Evolutionary conservation across 2,888 invertebrate genomes (phyloP).

Genomic region (Xanthorhoe spadicearia): DNA sequence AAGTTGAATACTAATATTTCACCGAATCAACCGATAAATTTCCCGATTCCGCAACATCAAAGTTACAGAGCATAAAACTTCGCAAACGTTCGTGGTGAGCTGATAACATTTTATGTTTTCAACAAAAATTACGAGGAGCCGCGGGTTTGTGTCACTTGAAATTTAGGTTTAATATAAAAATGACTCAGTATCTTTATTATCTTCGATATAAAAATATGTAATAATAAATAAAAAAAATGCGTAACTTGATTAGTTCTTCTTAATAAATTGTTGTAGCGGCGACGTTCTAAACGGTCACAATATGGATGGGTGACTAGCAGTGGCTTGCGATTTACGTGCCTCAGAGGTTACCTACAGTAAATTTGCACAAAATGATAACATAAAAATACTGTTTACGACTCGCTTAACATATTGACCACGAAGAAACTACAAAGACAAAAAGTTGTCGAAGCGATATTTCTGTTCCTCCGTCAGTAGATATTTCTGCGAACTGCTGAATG

Average conservation of each 20-base stretch:
- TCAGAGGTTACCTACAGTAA: too few species aligned
- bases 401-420: neutral
- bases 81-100: constrained; percentile 47
- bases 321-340: too few species aligned
- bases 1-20: constrained; percentile 32
- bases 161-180: constrained; percentile 1
- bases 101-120: constrained; percentile 58
- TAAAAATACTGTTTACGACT: too few species aligned
- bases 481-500: constrained; percentile 47
- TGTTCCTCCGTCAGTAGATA: constrained; percentile 13
- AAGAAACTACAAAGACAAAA: neutral
- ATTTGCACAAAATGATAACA: too few species aligned
- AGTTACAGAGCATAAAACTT: constrained; percentile 50
- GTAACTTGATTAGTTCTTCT: too few species aligned
- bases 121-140: constrained; percentile 49
- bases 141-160: constrained; percentile 18
- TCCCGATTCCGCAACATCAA: constrained; percentile 40
- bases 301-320: too few species aligned
- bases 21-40: constrained; percentile 39
- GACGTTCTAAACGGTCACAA: too few species aligned
- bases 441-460: constrained; percentile 5
- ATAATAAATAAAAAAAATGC: too few species aligned
- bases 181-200: too few species aligned
- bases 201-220: too few species aligned
- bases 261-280: too few species aligned